phyloP scores from a whole-genome alignment of 2,888 invertebrate species.

The Apotomis capreana region DNA sequence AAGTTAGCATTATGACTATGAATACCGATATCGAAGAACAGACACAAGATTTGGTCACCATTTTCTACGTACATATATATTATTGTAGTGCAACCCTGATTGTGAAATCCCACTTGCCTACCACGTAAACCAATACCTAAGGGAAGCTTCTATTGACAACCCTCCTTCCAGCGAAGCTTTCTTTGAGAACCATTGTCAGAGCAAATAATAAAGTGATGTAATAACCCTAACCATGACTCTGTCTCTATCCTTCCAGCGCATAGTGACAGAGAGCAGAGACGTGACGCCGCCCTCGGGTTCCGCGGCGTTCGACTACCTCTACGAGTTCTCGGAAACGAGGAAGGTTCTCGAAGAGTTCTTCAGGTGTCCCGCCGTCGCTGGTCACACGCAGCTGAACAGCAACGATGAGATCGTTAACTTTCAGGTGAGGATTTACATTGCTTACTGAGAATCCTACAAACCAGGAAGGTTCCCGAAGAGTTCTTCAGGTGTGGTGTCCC shows the following conservation, averaged over 20 bases:
- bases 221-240: slow-evolving; percentile 1
- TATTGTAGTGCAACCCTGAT: no score
- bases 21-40: no score
- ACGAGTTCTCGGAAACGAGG: slow-evolving; percentile 96
- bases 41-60: no score
- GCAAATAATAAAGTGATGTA: not conserved
- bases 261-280: slow-evolving; percentile 76
- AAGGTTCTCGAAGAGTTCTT: slow-evolving; percentile 97
- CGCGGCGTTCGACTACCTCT: slow-evolving; percentile 92
- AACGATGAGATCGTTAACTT: slow-evolving; percentile 76
- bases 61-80: no score
- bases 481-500: slow-evolving; percentile 90
- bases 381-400: slow-evolving; percentile 61
- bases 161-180: no score
- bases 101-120: no score
- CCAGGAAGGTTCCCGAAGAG: slow-evolving; percentile 94
- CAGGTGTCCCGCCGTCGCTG: slow-evolving; percentile 86
- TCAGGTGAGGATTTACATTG: slow-evolving; percentile 57
- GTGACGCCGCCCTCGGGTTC: slow-evolving; percentile 74
- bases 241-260: slow-evolving; percentile 64
- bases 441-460: slow-evolving; percentile 69
- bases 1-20: no score
- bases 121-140: no score
- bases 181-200: no score
- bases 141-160: no score